Conservation (phyloP, 1,140 invertebrate genomes). For the Chironomus striatipennis region DNA sequence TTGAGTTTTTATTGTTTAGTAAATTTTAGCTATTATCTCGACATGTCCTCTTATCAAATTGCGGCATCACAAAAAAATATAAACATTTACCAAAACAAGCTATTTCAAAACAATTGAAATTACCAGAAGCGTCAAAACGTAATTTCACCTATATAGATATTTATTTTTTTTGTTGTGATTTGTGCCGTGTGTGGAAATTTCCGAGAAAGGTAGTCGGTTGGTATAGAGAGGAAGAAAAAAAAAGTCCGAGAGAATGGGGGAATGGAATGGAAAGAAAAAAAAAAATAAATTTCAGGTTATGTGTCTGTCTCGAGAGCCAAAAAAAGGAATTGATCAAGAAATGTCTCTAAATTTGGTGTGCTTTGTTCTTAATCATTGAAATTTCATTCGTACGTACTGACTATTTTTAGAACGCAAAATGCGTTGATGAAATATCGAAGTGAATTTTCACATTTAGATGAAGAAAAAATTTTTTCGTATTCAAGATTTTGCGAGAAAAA, state of each 20-base stretch:
- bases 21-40: no score
- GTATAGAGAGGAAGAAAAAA: not conserved
- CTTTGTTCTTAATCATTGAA: not conserved
- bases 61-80: no score
- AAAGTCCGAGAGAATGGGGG: not conserved
- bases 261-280: not conserved
- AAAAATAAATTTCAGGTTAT: not conserved
- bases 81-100: no score
- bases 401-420: constrained; percentile 7
- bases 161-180: no score
- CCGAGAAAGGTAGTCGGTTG: no score
- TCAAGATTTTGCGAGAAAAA: no score
- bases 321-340: not conserved
- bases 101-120: no score
- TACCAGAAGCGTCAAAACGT: no score
- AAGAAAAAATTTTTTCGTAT: not conserved
- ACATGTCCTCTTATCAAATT: no score
- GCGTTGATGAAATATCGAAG: constrained; percentile 13
- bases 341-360: constrained; percentile 7
- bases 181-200: no score
- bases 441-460: not conserved
- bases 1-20: no score
- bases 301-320: not conserved
- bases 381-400: not conserved
- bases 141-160: no score